Evolutionary conservation across 2,888 invertebrate genomes (phyloP).

Genomic region (Griposia aprilina): DNA sequence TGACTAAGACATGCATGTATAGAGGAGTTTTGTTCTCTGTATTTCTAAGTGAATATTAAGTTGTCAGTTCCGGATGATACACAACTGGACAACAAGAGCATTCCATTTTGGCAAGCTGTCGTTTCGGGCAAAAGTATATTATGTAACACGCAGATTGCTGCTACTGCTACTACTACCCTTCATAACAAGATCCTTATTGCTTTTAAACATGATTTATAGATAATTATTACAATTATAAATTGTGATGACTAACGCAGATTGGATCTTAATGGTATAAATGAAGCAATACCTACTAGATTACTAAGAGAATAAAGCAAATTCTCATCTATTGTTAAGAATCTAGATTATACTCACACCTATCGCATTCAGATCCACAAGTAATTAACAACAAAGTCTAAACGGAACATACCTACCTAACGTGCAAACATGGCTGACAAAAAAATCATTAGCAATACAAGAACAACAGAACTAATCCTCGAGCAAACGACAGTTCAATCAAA

Average conservation of each 20-base stretch:
- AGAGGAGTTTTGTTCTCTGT: slow-evolving; percentile 26
- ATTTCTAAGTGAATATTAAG: slow-evolving; percentile 40
- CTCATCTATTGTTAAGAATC: slow-evolving; percentile 53
- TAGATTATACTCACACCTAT: slow-evolving; percentile 37
- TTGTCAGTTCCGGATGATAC: slow-evolving; percentile 26
- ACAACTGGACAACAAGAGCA: slow-evolving; percentile 21
- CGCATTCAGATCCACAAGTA: slow-evolving; percentile 41
- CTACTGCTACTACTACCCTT: neutral
- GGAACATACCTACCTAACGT: slow-evolving; percentile 26
- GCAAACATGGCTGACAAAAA: slow-evolving; percentile 48
- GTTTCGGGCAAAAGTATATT: neutral
- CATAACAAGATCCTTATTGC: neutral
- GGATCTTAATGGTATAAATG: slow-evolving; percentile 49
- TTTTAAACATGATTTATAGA: slow-evolving; percentile 23
- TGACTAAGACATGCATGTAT: slow-evolving; percentile 41
- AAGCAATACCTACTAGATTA: slow-evolving; percentile 49
- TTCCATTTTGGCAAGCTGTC: slow-evolving; percentile 2
- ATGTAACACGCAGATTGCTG: neutral
- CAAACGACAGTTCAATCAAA: slow-evolving; percentile 63
- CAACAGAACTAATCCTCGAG: slow-evolving; percentile 52
- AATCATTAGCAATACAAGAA: slow-evolving; percentile 47
- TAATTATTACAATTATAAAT: slow-evolving; percentile 22
- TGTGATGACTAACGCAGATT: slow-evolving; percentile 50
- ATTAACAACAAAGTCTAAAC: slow-evolving; percentile 46
- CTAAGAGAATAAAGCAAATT: slow-evolving; percentile 53